Evolutionary conservation across 2,888 invertebrate species (phyloP), one percentile per base, ranked within the genome.

Genomic region (Germaria angustata): DNA sequence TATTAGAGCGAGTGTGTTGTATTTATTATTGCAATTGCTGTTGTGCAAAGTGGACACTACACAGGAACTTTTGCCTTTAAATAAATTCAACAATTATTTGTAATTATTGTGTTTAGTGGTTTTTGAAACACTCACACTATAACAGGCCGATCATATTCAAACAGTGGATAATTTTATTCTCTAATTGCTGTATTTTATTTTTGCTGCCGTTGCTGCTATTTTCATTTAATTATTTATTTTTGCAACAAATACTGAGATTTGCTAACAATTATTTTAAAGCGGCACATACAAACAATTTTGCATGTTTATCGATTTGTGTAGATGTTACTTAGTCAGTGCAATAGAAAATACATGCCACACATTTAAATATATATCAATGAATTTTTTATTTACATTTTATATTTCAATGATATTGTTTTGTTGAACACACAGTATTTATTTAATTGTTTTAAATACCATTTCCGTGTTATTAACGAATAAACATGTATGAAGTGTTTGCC

Each of bases 51-150:
- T 13, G 65, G 22, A 72, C 49, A 66, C 57, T 51, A 57, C 15
- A 53, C 24, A 68, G 59, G 66, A 65, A 51, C 66, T 72, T 72
- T 77, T 77, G 59, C 66, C 66, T 76, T 77, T 68, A 69, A 61
- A 44, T 17, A 63, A 59, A 72, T 72, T 73, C 34, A 39, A 68
- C 79, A 72, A 77, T 77, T 81, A 81, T 81, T 81, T 81, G 82
- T 79, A 82, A 82, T 82, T 82, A 82, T 82, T 79, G 75, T 79
- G 78, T 82, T 57, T 59, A 78, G 82, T 82, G 82, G 82, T 71
- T 79, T 28, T 63, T 61, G 15, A 49, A 63, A 44, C 39, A 36
- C 51, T 57, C 15, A 53, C 44, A 32, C 8, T 0, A 8, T 13
- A 17, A 44, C n/a, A 28, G 28, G 28, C 28, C 3, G 28, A 28